These are phyloP conservation scores for Guaruba guarouba DNA, from an alignment of 2,113 vertebrate genomes.

Conservation along the genomic window DNA sequence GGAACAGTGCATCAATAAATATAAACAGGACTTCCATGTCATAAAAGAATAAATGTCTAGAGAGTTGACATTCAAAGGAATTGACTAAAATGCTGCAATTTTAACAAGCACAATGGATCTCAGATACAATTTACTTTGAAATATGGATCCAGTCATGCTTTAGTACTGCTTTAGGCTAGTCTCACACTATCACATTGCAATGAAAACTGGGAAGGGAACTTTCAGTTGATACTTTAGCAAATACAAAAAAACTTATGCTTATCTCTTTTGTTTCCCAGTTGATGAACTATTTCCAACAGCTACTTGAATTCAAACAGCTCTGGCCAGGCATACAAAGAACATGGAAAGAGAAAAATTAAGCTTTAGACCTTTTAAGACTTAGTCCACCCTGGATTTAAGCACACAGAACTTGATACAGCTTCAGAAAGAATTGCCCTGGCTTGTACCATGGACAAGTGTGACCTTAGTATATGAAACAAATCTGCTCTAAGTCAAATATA, in stretches of 20 bases:
- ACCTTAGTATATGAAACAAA: background rate
- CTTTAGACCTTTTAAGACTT: background rate
- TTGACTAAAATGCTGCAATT: background rate
- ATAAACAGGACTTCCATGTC: background rate
- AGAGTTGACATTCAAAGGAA: background rate
- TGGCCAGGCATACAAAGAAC: background rate
- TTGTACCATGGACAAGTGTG: background rate
- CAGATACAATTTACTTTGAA: background rate
- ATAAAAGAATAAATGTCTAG: background rate
- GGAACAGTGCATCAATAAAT: background rate
- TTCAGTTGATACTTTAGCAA: background rate
- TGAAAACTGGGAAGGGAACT: background rate
- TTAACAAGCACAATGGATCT: background rate
- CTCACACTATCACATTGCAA: background rate
- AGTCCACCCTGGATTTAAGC: background rate
- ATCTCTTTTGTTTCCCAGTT: background rate
- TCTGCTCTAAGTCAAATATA: background rate
- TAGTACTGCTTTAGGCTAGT: background rate
- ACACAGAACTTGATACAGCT: background rate
- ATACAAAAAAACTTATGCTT: background rate
- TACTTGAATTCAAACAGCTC: background rate
- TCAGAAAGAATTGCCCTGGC: background rate
- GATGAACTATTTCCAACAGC: background rate
- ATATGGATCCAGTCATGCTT: background rate
- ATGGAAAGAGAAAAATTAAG: background rate